Base-by-base conservation (phyloP, 2,888 invertebrate species). In the Thymelicus lineola region DNA sequence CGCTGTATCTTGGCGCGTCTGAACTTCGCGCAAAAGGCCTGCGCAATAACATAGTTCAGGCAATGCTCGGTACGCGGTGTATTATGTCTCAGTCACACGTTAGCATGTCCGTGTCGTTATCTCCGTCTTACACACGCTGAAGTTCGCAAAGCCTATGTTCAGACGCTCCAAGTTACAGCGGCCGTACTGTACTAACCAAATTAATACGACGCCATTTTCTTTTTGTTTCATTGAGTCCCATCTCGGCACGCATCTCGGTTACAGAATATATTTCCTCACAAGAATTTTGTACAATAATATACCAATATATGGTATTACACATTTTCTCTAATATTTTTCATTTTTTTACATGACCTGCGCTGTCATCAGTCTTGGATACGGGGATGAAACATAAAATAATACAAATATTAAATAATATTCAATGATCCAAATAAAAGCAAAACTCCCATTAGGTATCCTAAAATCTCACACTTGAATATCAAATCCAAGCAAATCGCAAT, bases 301-400 rank as follows among this genome's bases (percentile, higher is more conserved):
- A 42, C 4, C 12, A 10, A 42, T 12, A 7, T 12, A 9, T 42
- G 42, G 12, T 12, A 42, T 42, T 12, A 42, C 2, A 42, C 12
- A 42, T 12, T 42, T 12, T 42, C 9, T 42, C 42, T 42, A 42
- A 42, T 7, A 50, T 50, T 50, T 15, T 12, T 7, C 15, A 17
- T 2, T 5, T 6, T 17, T 12, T 20, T 20, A 38, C 46, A 17
- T 20, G 4, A 57, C 12, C 12, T 46, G 42, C 36, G 38, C n/a
- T 50, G 28, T 53, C 12, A 55, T 67, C 60, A 60, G 45, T 67
- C 67, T 67, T 55, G 55, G 61, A 53, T 67, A 38, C 28, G 6
- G 48, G 36, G 17, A 63, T 57, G 50, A 46, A 35, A 62, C 15
- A 53, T 20, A 12, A 53, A 53, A 20, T 12, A 10, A 53, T 53